These are phyloP conservation scores for Clarias batrachus DNA, from an alignment of 2,113 vertebrate species.

Conservation along the genomic window DNA sequence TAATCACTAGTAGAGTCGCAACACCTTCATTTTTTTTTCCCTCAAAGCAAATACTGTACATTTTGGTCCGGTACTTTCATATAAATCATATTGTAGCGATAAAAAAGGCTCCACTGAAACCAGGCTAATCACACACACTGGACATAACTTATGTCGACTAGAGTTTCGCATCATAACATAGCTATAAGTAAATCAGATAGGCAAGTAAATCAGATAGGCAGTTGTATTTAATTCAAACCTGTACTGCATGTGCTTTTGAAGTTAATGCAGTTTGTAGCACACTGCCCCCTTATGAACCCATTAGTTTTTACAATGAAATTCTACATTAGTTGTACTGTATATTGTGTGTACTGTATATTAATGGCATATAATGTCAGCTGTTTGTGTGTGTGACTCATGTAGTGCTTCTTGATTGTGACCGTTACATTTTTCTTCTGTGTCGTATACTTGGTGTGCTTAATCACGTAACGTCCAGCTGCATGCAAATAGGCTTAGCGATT, in stretches of 20 bases:
- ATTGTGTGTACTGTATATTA: slow-evolving; percentile 1
- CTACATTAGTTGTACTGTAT: slow-evolving; percentile 2
- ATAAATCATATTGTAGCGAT: not conserved
- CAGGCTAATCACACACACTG: slow-evolving; percentile 4
- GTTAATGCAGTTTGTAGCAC: slow-evolving; percentile 20
- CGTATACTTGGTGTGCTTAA: slow-evolving; percentile 12
- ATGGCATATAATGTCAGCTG: not conserved
- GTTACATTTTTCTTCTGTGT: not conserved
- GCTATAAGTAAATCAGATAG: slow-evolving; percentile 12
- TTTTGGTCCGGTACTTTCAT: not conserved
- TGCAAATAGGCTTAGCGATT: slow-evolving; percentile 22
- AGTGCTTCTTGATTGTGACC: not conserved
- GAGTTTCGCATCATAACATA: not conserved
- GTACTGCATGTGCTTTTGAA: slow-evolving; percentile 32
- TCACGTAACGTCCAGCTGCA: slow-evolving; percentile 15
- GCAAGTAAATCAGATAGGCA: not conserved
- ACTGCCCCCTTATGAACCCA: slow-evolving; percentile 34
- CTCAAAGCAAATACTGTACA: not conserved
- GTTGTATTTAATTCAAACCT: slow-evolving; percentile 1
- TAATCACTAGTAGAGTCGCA: not conserved
- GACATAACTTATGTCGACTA: not conserved
- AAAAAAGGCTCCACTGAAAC: not conserved
- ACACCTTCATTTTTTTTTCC: not conserved
- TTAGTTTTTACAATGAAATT: slow-evolving; percentile 18
- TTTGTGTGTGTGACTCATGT: not conserved